phyloP scores from a whole-genome alignment of 2,888 invertebrate genomes.

The Antheraea yamamai region DNA sequence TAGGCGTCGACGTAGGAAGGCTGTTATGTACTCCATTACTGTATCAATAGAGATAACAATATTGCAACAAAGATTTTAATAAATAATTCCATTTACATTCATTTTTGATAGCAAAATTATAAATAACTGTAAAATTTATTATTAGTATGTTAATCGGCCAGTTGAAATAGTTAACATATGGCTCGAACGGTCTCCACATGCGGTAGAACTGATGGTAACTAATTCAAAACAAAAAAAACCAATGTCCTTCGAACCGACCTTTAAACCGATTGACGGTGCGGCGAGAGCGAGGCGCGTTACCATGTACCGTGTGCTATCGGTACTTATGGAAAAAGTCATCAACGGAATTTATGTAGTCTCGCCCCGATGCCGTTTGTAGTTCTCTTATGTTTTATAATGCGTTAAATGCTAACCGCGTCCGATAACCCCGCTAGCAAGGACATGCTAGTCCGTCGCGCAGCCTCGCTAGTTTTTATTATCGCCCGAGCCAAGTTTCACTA shows the following conservation, averaged over 20 bases:
- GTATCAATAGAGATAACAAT: constrained; percentile 42
- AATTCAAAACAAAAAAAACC: constrained; percentile 55
- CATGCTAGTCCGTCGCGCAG: constrained; percentile 59
- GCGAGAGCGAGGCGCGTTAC: constrained; percentile 42
- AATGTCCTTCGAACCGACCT: constrained; percentile 74
- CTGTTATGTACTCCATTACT: constrained; percentile 34
- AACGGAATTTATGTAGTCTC: constrained; percentile 75
- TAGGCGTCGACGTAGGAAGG: constrained; percentile 57
- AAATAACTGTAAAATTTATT: constrained; percentile 24
- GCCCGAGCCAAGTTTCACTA: constrained; percentile 51
- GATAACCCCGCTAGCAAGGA: constrained; percentile 78
- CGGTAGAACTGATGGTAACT: constrained; percentile 49
- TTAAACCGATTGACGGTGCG: constrained; percentile 58
- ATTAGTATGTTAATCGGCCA: constrained; percentile 3
- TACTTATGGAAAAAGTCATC: constrained; percentile 73
- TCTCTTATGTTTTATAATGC: constrained; percentile 72
- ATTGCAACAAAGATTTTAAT: constrained; percentile 40
- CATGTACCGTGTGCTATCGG: constrained; percentile 72
- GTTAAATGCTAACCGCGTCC: constrained; percentile 79
- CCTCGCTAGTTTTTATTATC: constrained; percentile 59
- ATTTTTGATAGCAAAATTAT: constrained; percentile 19
- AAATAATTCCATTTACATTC: constrained; percentile 44
- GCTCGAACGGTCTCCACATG: constrained; percentile 49
- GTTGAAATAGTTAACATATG: constrained; percentile 36
- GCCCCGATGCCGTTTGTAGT: constrained; percentile 72